These are phyloP conservation scores for Ctenosaura bakeri DNA, from an alignment of 2,797 vertebrate genomes.

Conservation along the genomic window DNA sequence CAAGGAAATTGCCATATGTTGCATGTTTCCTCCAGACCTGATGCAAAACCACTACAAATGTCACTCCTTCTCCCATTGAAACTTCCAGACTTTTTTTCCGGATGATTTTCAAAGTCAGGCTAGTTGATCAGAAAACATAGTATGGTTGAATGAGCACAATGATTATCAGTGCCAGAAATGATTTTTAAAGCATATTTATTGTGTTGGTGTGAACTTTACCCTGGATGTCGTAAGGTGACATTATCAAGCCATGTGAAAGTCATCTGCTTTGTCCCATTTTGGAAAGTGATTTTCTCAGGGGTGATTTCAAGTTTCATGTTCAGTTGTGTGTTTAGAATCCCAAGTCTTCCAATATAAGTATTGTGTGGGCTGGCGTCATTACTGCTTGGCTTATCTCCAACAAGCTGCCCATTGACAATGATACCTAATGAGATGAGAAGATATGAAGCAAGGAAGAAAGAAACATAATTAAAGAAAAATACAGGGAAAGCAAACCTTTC, in stretches of 20 bases:
- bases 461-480: not conserved
- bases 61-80: constrained; percentile 82
- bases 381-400: constrained; percentile 83
- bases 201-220: constrained; percentile 65
- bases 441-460: not conserved
- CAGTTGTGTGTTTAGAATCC: constrained; percentile 82
- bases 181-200: not conserved
- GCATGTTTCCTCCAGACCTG: constrained; percentile 88
- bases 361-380: constrained; percentile 75
- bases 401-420: constrained; percentile 89
- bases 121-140: constrained; percentile 68
- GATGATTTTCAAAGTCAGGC: constrained; percentile 85
- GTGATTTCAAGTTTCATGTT: constrained; percentile 86
- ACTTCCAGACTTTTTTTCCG: constrained; percentile 85
- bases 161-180: not conserved
- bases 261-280: constrained; percentile 75
- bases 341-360: constrained; percentile 91
- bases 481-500: not conserved
- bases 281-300: constrained; percentile 83
- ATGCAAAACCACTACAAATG: constrained; percentile 89
- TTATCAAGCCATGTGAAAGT: constrained; percentile 86
- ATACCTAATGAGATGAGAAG: constrained; percentile 80
- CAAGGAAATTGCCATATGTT: constrained; percentile 87
- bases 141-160: constrained; percentile 2
- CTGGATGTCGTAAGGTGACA: constrained; percentile 75